These are phyloP conservation scores for Mellilla xanthometata DNA, from an alignment of 2,888 invertebrate species.

Conservation along the genomic window DNA sequence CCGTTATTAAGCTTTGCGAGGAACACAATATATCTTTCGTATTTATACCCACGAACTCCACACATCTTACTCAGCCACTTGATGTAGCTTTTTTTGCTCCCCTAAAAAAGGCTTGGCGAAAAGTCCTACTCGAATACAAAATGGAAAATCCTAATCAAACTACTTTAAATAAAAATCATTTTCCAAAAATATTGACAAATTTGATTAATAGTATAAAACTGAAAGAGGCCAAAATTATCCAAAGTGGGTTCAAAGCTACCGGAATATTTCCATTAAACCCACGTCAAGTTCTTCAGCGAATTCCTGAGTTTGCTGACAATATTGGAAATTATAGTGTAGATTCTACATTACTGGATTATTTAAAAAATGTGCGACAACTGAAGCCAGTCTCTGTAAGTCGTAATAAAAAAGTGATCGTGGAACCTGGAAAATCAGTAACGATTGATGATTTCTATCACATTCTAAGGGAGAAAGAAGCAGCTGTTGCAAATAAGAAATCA, in stretches of 20 bases:
- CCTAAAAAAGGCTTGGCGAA: not conserved
- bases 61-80: conserved; percentile 22
- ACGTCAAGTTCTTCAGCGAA: not conserved
- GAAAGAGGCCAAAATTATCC: not conserved
- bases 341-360: not conserved
- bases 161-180: not conserved
- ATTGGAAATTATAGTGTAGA: no score
- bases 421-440: not conserved
- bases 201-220: not conserved
- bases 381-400: not conserved
- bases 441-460: not conserved
- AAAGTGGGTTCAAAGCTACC: not conserved
- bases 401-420: not conserved
- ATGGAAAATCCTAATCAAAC: not conserved
- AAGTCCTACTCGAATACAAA: not conserved
- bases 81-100: conserved; percentile 27
- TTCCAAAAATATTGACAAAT: not conserved
- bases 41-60: conserved; percentile 38
- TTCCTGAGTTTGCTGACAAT: not conserved
- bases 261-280: not conserved
- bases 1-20: conserved; percentile 28
- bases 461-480: no score
- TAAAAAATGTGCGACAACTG: not conserved
- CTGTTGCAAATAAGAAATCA: no score
- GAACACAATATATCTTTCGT: conserved; percentile 39